These are phyloP conservation scores for Orientallactaga bullata DNA, from an alignment of 2,113 vertebrate genomes.

Conservation along the genomic window DNA sequence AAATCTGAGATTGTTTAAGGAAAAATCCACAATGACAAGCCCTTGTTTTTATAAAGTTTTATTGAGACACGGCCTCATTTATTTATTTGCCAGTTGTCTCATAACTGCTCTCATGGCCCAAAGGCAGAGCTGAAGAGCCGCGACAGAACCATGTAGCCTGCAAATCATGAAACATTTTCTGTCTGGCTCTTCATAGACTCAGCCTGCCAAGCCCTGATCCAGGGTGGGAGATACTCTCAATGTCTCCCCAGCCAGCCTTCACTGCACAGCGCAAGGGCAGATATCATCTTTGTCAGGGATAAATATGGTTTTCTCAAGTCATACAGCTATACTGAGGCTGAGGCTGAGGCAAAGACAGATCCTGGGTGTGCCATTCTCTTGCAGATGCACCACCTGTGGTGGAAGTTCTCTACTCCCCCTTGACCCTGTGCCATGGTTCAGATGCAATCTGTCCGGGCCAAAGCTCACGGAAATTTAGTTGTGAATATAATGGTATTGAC, in stretches of 20 bases:
- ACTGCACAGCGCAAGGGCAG: background rate
- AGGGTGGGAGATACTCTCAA: background rate
- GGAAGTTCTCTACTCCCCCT: background rate
- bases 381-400: background rate
- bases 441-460: background rate
- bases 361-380: background rate
- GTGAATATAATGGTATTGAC: background rate
- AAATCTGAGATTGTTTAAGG: background rate
- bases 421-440: background rate
- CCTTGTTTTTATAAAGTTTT: constrained; percentile 6
- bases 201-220: background rate
- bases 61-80: background rate
- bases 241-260: background rate
- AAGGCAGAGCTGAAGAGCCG: background rate
- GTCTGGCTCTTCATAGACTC: background rate
- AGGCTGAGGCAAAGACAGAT: background rate
- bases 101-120: background rate
- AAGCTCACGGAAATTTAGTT: too few species aligned
- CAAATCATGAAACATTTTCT: background rate
- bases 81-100: background rate
- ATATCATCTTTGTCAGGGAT: background rate
- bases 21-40: background rate
- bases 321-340: background rate
- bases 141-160: background rate
- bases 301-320: background rate